Evolutionary conservation across 2,113 vertebrate genomes (phyloP), one percentile per base, ranked within the genome.

Genomic region (Neoarius graeffei): DNA sequence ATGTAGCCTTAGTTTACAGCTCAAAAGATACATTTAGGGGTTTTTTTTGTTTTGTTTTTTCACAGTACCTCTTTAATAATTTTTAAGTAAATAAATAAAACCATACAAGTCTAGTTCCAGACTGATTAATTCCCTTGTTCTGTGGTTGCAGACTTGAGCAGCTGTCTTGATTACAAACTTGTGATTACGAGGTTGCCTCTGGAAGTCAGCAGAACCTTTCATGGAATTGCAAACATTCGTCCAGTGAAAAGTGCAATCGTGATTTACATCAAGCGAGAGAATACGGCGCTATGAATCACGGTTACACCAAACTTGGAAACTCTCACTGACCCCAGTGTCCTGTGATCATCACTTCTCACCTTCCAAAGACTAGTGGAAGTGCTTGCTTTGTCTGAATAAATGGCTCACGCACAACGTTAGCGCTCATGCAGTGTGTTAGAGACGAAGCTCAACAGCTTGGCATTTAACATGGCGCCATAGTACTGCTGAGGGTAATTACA

Each of bases 401-500:
- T 67, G 59, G 57, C 62, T 56, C 79, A 15, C 35, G 48, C 62
- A 54, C 56, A 84, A 82, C 80, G 80, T 64, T 74, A 84, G 66
- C 54, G 17, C 19, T 62, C 17, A 14, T 59, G 7, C 66, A 27
- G 67, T 66, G n/a, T 20, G 42, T n/a, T 57, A 82, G 42, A 89
- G 83, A 86, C 50, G 57, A 86, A 50, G 62, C 84, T 73, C 62
- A 57, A 54, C 54, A 66, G 86, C 79, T 59, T 86, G 81, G 76
- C 89, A 84, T 87, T 89, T 77, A 42, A 77, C 71, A 88, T 85
- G 90, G 87, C 86, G 90, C 88, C 90, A 85, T 62, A 66, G 62
- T 67, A 83, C 86, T 62, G 84, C 88, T 71, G 81, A 67, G 67
- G 69, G 81, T 86, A 89, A 91, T 89, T 89, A 89, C 73, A 87